Evolutionary conservation across 2,888 invertebrate species (phyloP).

Genomic region (Peribatodes rhomboidaria): DNA sequence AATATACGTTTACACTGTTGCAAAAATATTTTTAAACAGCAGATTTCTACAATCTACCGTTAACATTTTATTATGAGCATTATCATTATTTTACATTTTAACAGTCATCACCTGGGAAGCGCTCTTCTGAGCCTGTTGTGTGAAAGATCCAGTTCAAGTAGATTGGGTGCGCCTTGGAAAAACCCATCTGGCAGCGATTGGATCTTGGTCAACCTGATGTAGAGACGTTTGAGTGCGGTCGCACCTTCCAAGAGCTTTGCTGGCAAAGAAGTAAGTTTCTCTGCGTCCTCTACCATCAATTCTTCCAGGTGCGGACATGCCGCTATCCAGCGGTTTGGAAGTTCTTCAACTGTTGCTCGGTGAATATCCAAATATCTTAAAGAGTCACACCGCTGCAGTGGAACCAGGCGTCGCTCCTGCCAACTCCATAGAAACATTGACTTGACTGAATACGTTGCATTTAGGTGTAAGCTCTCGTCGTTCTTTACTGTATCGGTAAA

Average conservation of each 20-base stretch:
- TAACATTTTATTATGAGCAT: no score
- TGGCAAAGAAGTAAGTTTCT: not conserved
- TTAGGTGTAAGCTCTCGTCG: not conserved
- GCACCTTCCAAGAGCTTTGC: conserved; percentile 7
- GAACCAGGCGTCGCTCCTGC: not conserved
- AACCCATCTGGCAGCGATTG: not conserved
- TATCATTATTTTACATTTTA: no score
- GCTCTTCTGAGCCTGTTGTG: not conserved
- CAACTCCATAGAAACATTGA: not conserved
- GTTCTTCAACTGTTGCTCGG: not conserved
- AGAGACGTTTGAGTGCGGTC: not conserved
- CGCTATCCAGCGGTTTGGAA: not conserved
- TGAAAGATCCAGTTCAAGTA: not conserved
- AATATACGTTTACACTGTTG: no score
- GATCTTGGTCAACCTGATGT: not conserved
- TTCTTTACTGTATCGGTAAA: not conserved
- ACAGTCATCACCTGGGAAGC: not conserved
- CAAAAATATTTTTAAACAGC: no score
- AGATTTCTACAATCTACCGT: no score
- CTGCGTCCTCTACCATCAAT: not conserved
- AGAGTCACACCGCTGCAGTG: not conserved
- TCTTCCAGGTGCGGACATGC: conserved; percentile 1
- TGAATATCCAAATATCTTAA: not conserved
- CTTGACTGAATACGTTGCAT: not conserved
- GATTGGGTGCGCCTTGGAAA: conserved; percentile 6